phyloP scores from a whole-genome alignment of 2,888 invertebrate genomes.

The Saturnia pavonia region DNA sequence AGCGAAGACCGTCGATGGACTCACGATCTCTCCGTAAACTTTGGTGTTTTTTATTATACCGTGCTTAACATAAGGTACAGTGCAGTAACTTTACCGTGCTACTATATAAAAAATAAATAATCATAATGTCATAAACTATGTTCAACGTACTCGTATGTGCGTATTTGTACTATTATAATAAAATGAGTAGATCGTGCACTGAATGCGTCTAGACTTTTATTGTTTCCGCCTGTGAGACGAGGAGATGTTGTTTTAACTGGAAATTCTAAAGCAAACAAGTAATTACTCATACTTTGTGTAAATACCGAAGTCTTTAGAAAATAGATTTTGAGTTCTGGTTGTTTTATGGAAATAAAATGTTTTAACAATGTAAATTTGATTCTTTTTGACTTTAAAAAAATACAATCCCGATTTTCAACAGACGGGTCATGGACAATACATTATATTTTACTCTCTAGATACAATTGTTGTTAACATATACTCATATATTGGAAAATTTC shows the following conservation, averaged over 20 bases:
- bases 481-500: not conserved
- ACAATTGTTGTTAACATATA: too few relatives aligned
- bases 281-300: conserved; percentile 1
- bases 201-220: conserved; percentile 6
- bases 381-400: not conserved
- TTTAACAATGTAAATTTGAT: not conserved
- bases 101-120: not conserved
- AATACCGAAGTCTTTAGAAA: not conserved
- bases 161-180: not conserved
- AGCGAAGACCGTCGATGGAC: too few relatives aligned
- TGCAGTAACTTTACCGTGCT: too few relatives aligned
- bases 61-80: too few relatives aligned
- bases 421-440: too few relatives aligned
- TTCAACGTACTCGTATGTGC: not conserved
- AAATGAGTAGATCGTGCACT: not conserved
- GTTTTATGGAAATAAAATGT: not conserved
- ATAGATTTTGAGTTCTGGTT: not conserved
- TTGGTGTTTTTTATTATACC: too few relatives aligned
- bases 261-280: conserved; percentile 2
- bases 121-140: not conserved
- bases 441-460: too few relatives aligned
- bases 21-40: too few relatives aligned
- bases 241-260: not conserved
- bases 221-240: not conserved
- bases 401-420: not conserved